These are phyloP conservation scores for Patagioenas fasciata DNA, from an alignment of 2,113 vertebrate genomes.

Conservation along the genomic window DNA sequence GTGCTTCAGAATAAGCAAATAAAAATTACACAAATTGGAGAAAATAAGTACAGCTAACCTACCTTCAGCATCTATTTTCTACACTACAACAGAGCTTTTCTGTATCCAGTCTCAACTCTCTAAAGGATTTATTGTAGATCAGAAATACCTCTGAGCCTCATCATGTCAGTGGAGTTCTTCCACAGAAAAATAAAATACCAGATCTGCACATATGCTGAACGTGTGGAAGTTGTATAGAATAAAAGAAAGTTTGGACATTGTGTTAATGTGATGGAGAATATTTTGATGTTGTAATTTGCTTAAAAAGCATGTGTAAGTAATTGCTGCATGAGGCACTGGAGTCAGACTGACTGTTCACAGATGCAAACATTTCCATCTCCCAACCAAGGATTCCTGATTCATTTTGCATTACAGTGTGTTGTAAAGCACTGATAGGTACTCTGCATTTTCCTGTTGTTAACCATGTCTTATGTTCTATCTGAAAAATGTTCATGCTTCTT, in stretches of 20 bases:
- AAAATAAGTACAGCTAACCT: neutral
- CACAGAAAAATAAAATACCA: neutral
- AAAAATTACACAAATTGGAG: neutral
- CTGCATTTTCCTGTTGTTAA: neutral
- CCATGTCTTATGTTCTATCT: neutral
- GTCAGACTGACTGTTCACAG: neutral
- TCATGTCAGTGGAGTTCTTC: neutral
- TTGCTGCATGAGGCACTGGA: neutral
- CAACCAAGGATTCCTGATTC: neutral
- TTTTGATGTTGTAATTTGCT: slow-evolving; percentile 19
- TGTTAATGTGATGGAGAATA: slow-evolving; percentile 8
- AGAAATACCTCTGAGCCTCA: slow-evolving; percentile 19
- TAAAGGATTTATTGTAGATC: neutral
- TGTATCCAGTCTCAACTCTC: neutral
- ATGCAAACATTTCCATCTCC: neutral
- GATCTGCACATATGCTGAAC: neutral
- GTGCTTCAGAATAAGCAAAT: slow-evolving; percentile 1
- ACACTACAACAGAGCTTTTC: neutral
- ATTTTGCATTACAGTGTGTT: neutral
- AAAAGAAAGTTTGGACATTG: neutral
- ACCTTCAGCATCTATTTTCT: slow-evolving; percentile 33
- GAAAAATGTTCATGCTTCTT: neutral
- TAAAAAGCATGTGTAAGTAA: slow-evolving; percentile 7
- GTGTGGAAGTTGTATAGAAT: neutral
- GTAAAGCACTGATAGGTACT: neutral